Evolutionary conservation across 1,140 invertebrate species (phyloP).

Genomic region (Macrotrachela quadricornifera): DNA sequence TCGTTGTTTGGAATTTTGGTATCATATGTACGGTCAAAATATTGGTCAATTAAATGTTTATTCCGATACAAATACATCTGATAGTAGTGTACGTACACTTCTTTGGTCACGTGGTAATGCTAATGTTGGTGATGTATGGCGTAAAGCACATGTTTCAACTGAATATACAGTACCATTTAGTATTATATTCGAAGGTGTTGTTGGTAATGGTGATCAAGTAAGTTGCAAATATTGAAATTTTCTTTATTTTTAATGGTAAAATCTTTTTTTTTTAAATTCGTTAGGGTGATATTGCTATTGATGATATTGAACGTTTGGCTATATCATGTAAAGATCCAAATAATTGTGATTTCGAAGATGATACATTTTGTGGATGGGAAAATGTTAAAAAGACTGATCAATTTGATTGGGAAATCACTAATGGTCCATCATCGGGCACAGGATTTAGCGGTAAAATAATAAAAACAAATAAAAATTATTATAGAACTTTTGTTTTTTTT

Average conservation of each 20-base stretch:
- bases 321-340: too few relatives aligned
- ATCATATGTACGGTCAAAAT: constrained; percentile 23
- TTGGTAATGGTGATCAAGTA: too few relatives aligned
- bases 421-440: constrained; percentile 9
- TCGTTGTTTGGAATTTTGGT: constrained; percentile 22
- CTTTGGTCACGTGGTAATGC: too few relatives aligned
- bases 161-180: too few relatives aligned
- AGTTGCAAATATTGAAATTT: too few relatives aligned
- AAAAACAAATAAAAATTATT: constrained; percentile 11
- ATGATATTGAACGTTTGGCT: constrained; percentile 14
- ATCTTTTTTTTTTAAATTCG: too few relatives aligned
- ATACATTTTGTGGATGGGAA: not conserved
- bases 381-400: not conserved
- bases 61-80: not conserved
- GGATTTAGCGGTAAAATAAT: constrained; percentile 16
- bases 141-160: too few relatives aligned
- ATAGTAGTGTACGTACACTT: too few relatives aligned
- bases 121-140: too few relatives aligned
- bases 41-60: constrained; percentile 9
- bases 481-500: constrained; percentile 7
- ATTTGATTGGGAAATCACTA: not conserved
- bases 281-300: constrained; percentile 19
- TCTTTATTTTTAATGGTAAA: too few relatives aligned
- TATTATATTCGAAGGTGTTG: too few relatives aligned
- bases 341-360: not conserved